Evolutionary conservation across 2,797 vertebrate species (phyloP).

Genomic region (Valencia hispanica): DNA sequence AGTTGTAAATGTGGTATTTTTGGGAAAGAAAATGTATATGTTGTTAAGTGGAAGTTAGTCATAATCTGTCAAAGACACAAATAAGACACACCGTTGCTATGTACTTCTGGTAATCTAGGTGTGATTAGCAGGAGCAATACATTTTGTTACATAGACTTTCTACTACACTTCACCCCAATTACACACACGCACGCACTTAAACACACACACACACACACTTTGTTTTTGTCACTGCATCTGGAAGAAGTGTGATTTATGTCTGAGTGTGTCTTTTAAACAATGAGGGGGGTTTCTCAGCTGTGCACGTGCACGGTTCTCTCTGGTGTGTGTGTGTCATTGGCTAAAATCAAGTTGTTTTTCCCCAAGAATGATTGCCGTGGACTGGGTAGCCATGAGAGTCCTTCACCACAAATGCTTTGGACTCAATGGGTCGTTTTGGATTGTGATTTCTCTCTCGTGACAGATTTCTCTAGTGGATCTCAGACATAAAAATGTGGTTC

Average conservation of each 20-base stretch:
- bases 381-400: constrained; percentile 48
- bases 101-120: constrained; percentile 72
- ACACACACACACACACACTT: constrained; percentile 12
- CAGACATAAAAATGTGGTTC: constrained; percentile 20
- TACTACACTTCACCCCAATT: constrained; percentile 65
- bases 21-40: constrained; percentile 63
- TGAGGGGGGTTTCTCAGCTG: constrained; percentile 56
- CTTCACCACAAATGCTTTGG: constrained; percentile 57
- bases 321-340: constrained; percentile 30
- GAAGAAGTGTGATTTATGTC: constrained; percentile 70
- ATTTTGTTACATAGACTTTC: constrained; percentile 75
- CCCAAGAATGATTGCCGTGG: constrained; percentile 39
- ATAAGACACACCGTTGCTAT: constrained; percentile 14
- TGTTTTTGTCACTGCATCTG: constrained; percentile 66
- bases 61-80: constrained; percentile 42
- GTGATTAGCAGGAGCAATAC: constrained; percentile 75
- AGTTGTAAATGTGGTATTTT: constrained; percentile 61
- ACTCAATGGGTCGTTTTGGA: constrained; percentile 37
- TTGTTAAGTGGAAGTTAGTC: constrained; percentile 59
- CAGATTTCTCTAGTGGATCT: constrained; percentile 45
- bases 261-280: constrained; percentile 57
- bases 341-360: constrained; percentile 56
- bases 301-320: constrained; percentile 28
- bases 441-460: constrained; percentile 59
- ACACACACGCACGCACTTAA: constrained; percentile 42